Base-by-base conservation (phyloP, 2,113 vertebrate species). In the Grammomys dolichurus region DNA sequence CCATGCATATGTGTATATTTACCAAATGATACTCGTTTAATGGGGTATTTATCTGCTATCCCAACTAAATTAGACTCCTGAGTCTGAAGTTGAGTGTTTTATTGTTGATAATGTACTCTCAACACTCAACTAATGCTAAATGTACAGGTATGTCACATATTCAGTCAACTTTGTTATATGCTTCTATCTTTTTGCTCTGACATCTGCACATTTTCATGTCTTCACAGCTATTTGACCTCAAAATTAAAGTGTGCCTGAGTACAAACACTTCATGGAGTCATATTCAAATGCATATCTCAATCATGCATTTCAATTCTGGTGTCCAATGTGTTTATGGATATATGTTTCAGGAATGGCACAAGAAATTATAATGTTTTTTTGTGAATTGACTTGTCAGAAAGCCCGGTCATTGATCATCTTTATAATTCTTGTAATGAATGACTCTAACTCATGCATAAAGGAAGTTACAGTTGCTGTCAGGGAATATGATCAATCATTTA, bases 381-480 rank as follows among this genome's bases (percentile, higher is more conserved):
- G 78, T 96, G 93, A 98, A 97, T 96, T 94, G 58, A 92, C 93
- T 97, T 96, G 70, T 93, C 94, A 97, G 87, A 96, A 96, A 97
- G 93, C 95, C 65, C 96, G 96, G 56, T 84, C 95, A 96, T 97
- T 94, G 96, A 91, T 97, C 94, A 96, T 93, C 63, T 98, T 97
- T 96, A 98, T 96, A 96, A 97, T 82, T 19, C 46, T 67, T 54
- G 94, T 94, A 92, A 89, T 95, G 90, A 97, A 95, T 90, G 88
- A 73, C 14, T 89, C 94, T 95, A 96, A 95, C 19, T 97, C 81
- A 89, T 84, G 90, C 85, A 91, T 48, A 94, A 43, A 96, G 22
- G 28, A 63, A 84, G 69, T 69, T 96, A 75, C 36, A 84, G 80
- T 95, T 81, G 76, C 85, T 94, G 90, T 94, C 90, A 95, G 56